Evolutionary conservation across 2,113 vertebrate species (phyloP).

Genomic region (Chaenogobius annularis): DNA sequence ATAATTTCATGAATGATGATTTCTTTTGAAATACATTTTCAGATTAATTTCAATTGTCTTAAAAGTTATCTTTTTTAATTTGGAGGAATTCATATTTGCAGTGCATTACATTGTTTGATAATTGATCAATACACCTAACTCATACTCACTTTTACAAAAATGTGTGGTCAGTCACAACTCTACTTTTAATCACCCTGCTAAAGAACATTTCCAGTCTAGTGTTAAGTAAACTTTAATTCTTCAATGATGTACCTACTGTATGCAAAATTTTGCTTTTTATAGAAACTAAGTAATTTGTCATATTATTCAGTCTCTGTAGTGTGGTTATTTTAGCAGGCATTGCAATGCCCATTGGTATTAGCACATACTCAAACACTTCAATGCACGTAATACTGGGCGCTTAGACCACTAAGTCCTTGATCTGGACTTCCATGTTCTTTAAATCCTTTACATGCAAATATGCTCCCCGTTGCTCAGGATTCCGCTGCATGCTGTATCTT

Average conservation of each 20-base stretch:
- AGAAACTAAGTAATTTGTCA: background rate
- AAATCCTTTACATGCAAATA: conserved; percentile 21
- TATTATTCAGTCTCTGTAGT: background rate
- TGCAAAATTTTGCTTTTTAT: too few species aligned
- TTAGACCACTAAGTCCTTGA: background rate
- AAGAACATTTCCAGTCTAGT: background rate
- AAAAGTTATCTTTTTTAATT: background rate
- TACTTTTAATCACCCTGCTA: background rate
- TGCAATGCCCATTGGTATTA: background rate
- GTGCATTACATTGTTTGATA: conserved; percentile 43
- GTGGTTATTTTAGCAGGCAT: background rate
- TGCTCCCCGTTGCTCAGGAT: conserved; percentile 3
- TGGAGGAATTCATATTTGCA: conserved; percentile 31
- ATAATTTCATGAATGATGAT: background rate
- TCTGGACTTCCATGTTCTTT: background rate
- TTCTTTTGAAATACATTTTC: background rate
- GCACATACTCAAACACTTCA: background rate
- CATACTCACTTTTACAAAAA: background rate
- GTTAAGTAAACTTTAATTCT: background rate
- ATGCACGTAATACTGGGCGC: background rate
- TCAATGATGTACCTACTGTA: background rate
- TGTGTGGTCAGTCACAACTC: too few species aligned
- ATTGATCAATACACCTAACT: background rate
- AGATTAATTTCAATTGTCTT: background rate
- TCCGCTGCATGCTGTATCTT: background rate